Conservation (phyloP, 2,888 invertebrate genomes). For the Phyllotreta cruciferae region DNA sequence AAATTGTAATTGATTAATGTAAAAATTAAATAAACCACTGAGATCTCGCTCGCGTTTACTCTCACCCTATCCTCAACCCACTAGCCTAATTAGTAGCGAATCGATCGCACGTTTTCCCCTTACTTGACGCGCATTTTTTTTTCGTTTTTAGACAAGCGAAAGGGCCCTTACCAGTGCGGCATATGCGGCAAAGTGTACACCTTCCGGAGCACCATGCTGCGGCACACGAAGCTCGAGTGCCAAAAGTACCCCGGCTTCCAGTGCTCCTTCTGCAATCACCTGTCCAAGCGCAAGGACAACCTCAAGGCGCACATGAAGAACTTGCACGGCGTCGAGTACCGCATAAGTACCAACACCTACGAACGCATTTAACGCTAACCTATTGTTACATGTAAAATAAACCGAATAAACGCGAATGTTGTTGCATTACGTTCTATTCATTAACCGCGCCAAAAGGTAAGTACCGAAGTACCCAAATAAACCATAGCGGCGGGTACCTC, state of each 20-base stretch:
- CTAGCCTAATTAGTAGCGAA: no score
- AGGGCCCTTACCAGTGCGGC: slow-evolving; percentile 26
- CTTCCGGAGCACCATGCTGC: slow-evolving; percentile 46
- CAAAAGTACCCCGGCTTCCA: slow-evolving; percentile 44
- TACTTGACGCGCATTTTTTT: not conserved
- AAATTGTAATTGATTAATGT: no score
- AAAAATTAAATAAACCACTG: no score
- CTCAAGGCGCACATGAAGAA: slow-evolving; percentile 29
- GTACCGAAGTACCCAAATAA: not conserved
- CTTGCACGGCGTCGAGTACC: slow-evolving; percentile 18
- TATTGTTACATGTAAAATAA: not conserved
- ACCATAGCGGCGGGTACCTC: not conserved
- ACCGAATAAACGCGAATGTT: not conserved
- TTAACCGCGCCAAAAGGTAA: no score
- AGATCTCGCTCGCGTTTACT: no score
- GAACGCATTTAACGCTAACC: no score
- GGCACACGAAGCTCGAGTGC: slow-evolving; percentile 47
- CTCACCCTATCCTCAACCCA: no score
- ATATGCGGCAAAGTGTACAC: slow-evolving; percentile 33
- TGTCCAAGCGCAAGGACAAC: slow-evolving; percentile 28
- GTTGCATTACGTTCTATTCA: no score
- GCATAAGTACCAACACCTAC: not conserved
- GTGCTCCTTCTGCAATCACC: slow-evolving; percentile 37
- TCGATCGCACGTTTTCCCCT: no score
- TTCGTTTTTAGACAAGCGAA: slow-evolving; percentile 22